These are phyloP conservation scores for Chloromyia formosa DNA, from an alignment of 2,888 invertebrate species.

Conservation along the genomic window DNA sequence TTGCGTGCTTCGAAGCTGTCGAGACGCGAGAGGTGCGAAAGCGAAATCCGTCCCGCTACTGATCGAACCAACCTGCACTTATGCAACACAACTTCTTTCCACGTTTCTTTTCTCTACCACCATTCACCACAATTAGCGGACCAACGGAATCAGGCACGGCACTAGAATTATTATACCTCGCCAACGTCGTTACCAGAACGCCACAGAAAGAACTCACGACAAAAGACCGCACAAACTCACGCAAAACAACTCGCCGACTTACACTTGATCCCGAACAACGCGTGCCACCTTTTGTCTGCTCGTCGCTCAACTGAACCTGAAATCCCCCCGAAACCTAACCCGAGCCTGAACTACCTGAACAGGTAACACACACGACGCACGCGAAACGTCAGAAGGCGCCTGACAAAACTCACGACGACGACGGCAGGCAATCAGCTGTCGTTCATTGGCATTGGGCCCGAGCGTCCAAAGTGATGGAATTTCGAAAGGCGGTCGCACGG, in stretches of 20 bases:
- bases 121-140: conserved; percentile 12
- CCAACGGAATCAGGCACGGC: background rate
- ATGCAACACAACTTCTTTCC: conserved; percentile 32
- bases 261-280: conserved; percentile 6
- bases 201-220: conserved; percentile 9
- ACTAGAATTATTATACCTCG: background rate
- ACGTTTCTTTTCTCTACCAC: conserved; percentile 21
- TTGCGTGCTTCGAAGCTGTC: background rate
- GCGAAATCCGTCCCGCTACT: background rate
- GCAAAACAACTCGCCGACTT: conserved; percentile 15
- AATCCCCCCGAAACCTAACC: conserved; percentile 23
- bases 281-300: conserved; percentile 13
- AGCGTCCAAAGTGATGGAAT: background rate
- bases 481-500: background rate
- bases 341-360: conserved; percentile 21
- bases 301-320: conserved; percentile 13
- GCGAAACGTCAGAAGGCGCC: conserved; percentile 28
- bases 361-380: conserved; percentile 9
- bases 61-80: conserved; percentile 30
- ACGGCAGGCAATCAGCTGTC: conserved; percentile 27
- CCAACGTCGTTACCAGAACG: background rate
- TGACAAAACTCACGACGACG: background rate
- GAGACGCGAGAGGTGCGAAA: background rate
- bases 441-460: conserved; percentile 34
- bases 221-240: conserved; percentile 26